Evolutionary conservation across 1,140 invertebrate species (phyloP), one percentile per base, ranked within the genome.

Genomic region (Drosophila truncata): DNA sequence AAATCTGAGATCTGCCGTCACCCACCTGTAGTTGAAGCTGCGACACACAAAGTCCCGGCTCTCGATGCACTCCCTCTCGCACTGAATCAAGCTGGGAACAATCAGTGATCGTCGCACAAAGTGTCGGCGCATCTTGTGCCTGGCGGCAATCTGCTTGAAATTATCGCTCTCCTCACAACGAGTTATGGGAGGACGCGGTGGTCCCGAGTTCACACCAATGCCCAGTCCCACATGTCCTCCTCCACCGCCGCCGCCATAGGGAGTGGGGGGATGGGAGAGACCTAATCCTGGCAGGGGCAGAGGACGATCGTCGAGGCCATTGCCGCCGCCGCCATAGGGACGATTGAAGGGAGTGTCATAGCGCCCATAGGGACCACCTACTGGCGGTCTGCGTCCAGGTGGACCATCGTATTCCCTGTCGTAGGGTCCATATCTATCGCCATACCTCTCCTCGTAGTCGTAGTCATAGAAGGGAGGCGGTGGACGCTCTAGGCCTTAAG

Each of bases 21-120:
- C 41, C 72, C 37, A 76, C 91, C 96, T 95, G 93, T 95, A 98
- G 93, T 98, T 98, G 93, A 98, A 98, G 14, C 97, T 96, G 82
- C 96, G 94, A 82, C 97, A 98, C n/a, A 97, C 95, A 85, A 98
- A 98, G 85, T 98, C 97, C 77, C 96, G 94, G 10, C 96, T 95
- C 85, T 97, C 96, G 16, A 95, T 94, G 91, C 97, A 98, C 91
- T 97, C 97, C 61, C 96, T 93, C 91, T 98, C 96, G 91, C 97
- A 98, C 42, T 96, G 95, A 1, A 95, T 94, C 71, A 98, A 91
- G 5, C 95, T 96, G 6, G 96, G 95, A 2, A 95, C 95, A 8
- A 95, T 95, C 3, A 96, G 95, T 49, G 96, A 96, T 46, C 96
- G 94, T 27, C 96, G 94, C 2, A 98, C 95, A 84, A 96, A 98